Evolutionary conservation across 1,140 invertebrate genomes (phyloP), one percentile per base, ranked within the genome.

Genomic region (Hermetia illucens): DNA sequence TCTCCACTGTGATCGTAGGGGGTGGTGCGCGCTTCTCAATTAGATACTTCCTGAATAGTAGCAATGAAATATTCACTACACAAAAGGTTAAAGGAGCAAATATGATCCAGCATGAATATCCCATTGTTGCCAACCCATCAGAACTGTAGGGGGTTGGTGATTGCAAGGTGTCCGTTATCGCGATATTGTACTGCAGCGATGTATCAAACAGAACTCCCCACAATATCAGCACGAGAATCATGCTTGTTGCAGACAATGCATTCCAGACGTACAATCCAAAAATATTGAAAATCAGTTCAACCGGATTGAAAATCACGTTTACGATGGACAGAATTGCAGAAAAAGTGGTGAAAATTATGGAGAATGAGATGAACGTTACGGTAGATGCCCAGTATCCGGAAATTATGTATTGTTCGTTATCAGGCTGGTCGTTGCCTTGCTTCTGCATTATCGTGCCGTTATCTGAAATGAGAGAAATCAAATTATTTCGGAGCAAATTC

Each of bases 111-210:
- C 62, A 65, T 2, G 63, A 63, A 1, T 59, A 33, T 9, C 63
- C 63, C n/a, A 65, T 41, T 29, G 60, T 60, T 0, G 63, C 63
- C 18, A 51, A 57, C 22, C 55, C 55, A 18, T 58, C 57, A 0
- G 61, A 62, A 13, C 58, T 52, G 22, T 32, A 42, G 10, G 21
- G 27, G 3, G 21, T 15, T 17, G 29, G 25, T 20, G 27, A 20
- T 20, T 31, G 35, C 12, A 42, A 19, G 10, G 40, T 42, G 12
- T 42, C 40, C 1, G 40, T 42, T 16, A 42, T 34, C 20, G 40
- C 40, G 21, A 42, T 38, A 34, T 42, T 42, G 9, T 33, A 31
- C 10, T 19, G 20, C 5, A 42, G 21, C 10, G 25, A 35, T 12
- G 25, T 42, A 9, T 18, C 35, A 38, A 38, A 42, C 4, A 42